phyloP scores from a whole-genome alignment of 2,113 vertebrate species.

The Neomonachus schauinslandi region DNA sequence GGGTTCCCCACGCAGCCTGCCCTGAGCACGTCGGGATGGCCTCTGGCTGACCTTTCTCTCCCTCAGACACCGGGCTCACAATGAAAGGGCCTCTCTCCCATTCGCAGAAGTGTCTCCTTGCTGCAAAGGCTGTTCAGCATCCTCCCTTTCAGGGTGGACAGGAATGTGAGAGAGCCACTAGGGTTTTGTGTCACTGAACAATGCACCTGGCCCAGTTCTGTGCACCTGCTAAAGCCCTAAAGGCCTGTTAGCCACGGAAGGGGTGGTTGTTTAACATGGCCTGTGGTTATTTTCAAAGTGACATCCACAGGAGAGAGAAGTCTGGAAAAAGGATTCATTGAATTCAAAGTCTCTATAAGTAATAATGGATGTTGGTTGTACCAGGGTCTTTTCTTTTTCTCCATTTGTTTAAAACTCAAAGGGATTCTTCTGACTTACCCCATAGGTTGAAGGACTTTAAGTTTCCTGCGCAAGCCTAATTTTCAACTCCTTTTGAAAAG shows the following conservation, averaged over 20 bases:
- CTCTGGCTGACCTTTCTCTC: conserved; percentile 71
- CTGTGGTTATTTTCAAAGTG: conserved; percentile 53
- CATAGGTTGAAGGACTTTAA: conserved; percentile 65
- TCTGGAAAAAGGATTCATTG: not conserved
- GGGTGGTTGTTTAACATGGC: conserved; percentile 39
- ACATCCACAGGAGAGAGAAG: not conserved
- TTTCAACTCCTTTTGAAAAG: conserved; percentile 79
- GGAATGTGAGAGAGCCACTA: conserved; percentile 25
- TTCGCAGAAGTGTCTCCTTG: conserved; percentile 56
- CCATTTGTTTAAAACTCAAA: conserved; percentile 59
- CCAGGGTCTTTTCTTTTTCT: not conserved
- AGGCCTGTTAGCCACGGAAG: conserved; percentile 34
- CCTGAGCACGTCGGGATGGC: not conserved
- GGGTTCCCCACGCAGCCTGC: conserved; percentile 35
- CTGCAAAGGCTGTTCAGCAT: conserved; percentile 60
- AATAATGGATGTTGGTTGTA: conserved; percentile 25
- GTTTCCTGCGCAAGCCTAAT: conserved; percentile 58
- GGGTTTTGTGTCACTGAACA: conserved; percentile 48
- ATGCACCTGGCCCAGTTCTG: conserved; percentile 47
- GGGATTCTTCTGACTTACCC: conserved; percentile 43
- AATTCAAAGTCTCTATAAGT: conserved; percentile 44
- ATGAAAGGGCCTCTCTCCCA: conserved; percentile 5
- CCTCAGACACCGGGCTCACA: conserved; percentile 54
- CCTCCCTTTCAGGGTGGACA: conserved; percentile 7
- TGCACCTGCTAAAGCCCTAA: conserved; percentile 53